Percentiles rank a stretch among this genome's conserved stretches.
phyloP scores from a whole-genome alignment of 2,888 invertebrate genomes.

The Apamea sordens region DNA sequence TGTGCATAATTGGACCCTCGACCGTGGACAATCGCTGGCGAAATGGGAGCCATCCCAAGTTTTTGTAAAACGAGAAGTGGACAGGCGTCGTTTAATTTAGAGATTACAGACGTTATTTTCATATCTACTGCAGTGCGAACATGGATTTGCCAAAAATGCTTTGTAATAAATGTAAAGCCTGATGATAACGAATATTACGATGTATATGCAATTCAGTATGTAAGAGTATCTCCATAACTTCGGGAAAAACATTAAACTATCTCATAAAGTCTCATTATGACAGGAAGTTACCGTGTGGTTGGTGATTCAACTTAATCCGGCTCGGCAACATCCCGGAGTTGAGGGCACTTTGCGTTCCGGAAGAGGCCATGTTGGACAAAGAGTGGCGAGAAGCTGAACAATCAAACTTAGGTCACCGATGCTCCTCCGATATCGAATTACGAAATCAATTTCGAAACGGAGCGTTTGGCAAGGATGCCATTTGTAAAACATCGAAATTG shows the following conservation, averaged over 20 bases:
- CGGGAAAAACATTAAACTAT: slow-evolving; percentile 10
- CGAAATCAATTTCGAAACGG: slow-evolving; percentile 61
- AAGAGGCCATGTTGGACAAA: slow-evolving; percentile 75
- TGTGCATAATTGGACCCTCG: slow-evolving; percentile 83
- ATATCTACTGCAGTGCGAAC: slow-evolving; percentile 50
- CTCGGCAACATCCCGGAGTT: slow-evolving; percentile 70
- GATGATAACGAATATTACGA: background rate
- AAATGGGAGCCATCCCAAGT: slow-evolving; percentile 76
- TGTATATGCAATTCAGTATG: background rate
- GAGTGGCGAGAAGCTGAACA: slow-evolving; percentile 69
- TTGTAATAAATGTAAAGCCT: background rate
- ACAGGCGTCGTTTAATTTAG: slow-evolving; percentile 67
- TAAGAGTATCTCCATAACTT: slow-evolving; percentile 8
- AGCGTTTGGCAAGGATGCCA: slow-evolving; percentile 16
- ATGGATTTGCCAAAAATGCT: background rate
- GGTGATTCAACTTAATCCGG: slow-evolving; percentile 77
- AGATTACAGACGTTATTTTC: slow-evolving; percentile 68
- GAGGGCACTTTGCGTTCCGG: slow-evolving; percentile 77
- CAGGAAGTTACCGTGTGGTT: slow-evolving; percentile 77
- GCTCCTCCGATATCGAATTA: slow-evolving; percentile 68
- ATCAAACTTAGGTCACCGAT: slow-evolving; percentile 73
- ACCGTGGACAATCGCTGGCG: slow-evolving; percentile 77
- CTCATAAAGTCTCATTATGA: slow-evolving; percentile 62
- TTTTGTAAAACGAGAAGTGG: slow-evolving; percentile 69
- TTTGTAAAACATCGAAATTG: slow-evolving; percentile 29